phyloP scores from a whole-genome alignment of 2,797 vertebrate species.

The Acridotheres tristis region DNA sequence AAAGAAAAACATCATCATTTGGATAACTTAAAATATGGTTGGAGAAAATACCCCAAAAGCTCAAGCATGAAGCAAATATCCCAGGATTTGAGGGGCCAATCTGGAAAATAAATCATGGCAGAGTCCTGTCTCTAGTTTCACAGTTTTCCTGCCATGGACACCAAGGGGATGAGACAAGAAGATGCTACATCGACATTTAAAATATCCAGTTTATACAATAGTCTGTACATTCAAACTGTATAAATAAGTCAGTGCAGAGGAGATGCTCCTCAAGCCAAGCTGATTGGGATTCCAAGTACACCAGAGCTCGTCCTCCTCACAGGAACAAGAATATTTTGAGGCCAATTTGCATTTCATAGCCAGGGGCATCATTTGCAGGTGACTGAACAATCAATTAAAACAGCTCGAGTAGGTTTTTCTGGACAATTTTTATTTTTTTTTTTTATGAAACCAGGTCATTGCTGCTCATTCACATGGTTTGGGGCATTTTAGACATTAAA shows the following conservation, averaged over 20 bases:
- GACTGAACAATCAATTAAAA: constrained; percentile 60
- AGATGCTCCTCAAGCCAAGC: neutral
- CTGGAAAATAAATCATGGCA: neutral
- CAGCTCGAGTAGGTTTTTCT: neutral
- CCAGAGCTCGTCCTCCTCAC: neutral
- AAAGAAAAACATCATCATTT: neutral
- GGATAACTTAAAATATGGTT: neutral
- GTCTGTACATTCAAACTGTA: neutral
- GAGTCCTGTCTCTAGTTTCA: neutral
- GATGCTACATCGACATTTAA: neutral
- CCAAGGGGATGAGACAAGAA: neutral
- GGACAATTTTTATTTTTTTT: neutral
- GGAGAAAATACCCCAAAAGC: neutral
- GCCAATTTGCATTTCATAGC: constrained; percentile 32
- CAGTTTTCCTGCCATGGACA: neutral
- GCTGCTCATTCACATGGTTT: constrained; percentile 14
- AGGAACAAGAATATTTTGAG: neutral
- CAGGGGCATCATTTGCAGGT: constrained; percentile 49
- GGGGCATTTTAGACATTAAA: neutral
- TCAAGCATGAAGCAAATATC: neutral
- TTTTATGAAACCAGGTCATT: neutral
- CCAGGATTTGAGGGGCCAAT: neutral
- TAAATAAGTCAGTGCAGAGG: neutral
- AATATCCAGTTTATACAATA: neutral
- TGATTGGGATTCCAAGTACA: neutral